Evolutionary conservation across 2,888 invertebrate genomes (phyloP).

Genomic region (Autographa pulchrina): DNA sequence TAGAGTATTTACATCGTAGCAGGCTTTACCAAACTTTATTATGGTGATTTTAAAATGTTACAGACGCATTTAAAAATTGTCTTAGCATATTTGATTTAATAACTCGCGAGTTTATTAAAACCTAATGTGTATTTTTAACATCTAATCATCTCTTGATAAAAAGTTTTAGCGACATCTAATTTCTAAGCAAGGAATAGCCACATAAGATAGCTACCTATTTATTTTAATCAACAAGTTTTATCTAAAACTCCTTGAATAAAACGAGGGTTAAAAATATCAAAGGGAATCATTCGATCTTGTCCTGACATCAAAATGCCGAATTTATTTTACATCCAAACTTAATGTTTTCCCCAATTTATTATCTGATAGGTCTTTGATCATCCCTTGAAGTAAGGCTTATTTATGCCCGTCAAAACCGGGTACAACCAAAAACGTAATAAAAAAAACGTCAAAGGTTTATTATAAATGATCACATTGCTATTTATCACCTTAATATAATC

Average conservation of each 20-base stretch:
- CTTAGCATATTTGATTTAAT: no score
- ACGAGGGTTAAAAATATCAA: conserved; percentile 1
- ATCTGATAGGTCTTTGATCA: neutral
- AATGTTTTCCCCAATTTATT: neutral
- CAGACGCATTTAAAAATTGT: no score
- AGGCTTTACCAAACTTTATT: no score
- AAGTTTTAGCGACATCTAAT: no score
- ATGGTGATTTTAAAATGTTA: no score
- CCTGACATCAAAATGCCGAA: neutral
- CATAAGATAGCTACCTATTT: neutral
- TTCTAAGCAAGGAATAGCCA: no score
- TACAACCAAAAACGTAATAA: conserved; percentile 25
- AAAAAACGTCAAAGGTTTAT: conserved; percentile 40
- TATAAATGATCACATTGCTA: conserved; percentile 51
- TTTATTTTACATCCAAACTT: neutral
- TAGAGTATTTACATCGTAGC: no score
- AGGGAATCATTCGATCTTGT: neutral
- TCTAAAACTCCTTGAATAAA: neutral
- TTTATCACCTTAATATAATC: conserved; percentile 40
- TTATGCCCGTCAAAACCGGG: neutral
- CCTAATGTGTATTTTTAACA: no score
- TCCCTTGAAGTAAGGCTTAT: neutral
- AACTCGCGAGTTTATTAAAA: no score
- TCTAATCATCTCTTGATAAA: no score
- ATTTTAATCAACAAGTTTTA: neutral